Evolutionary conservation across 2,113 vertebrate genomes (phyloP).

Genomic region (Otis tarda): DNA sequence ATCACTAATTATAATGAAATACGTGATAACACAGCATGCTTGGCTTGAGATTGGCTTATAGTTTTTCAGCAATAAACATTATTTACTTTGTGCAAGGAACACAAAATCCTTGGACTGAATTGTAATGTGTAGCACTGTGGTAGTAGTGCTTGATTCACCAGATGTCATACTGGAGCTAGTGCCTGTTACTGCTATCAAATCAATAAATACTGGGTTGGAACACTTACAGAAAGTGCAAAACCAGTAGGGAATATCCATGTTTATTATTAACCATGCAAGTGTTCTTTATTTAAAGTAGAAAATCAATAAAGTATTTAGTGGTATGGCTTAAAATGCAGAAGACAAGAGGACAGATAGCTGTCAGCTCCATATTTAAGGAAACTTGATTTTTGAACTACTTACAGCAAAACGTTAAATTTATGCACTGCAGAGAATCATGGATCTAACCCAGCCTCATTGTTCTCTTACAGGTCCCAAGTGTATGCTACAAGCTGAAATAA

Average conservation of each 20-base stretch:
- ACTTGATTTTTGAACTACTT: background rate
- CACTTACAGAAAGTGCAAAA: background rate
- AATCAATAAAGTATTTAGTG: background rate
- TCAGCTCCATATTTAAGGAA: background rate
- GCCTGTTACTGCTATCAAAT: background rate
- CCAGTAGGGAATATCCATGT: background rate
- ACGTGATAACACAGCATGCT: rapidly evolving
- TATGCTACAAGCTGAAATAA: background rate
- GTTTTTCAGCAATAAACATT: background rate
- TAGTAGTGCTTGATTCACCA: background rate
- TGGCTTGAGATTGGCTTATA: background rate
- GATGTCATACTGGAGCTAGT: background rate
- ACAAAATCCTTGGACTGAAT: background rate
- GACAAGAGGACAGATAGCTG: background rate
- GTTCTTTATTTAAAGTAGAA: background rate
- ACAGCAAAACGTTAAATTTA: background rate
- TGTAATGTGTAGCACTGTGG: background rate
- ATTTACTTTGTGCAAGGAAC: background rate
- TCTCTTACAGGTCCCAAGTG: background rate
- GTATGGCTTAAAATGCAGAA: background rate
- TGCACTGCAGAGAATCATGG: background rate
- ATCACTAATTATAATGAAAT: background rate
- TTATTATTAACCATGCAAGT: background rate
- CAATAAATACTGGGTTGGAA: background rate
- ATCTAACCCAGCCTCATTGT: background rate